Base-by-base conservation (phyloP, 1,140 invertebrate species). In the Nephila pilipes region DNA sequence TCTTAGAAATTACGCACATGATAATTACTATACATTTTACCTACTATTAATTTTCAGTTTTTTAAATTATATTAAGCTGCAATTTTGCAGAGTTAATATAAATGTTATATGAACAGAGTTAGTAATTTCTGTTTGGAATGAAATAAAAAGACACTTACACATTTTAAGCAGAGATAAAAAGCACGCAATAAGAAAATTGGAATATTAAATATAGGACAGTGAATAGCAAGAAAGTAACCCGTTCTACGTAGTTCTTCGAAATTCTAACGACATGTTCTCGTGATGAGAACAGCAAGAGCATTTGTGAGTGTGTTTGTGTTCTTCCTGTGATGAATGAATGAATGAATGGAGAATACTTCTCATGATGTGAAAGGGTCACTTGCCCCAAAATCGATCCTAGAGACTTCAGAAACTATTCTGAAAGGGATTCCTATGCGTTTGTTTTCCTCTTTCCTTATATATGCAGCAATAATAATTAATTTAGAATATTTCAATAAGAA, bases 251-350 rank as follows among this genome's bases (percentile, higher is more conserved):
- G 6, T 75, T 75, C 69, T 75, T 36, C 2, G 29, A 75, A 75
- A 75, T 75, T 75, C 29, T 75, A 32, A 75, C 69, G 69, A 75
- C 14, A 18, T 36, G 14, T 36, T 75, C 29, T 36, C 69, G 69
- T 36, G 69, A 75, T 75, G 69, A 20, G 29, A 75, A 75, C 14
- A 16, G 1, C 16, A 1, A 32, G 29, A 32, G 29, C 36, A 32
- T 14, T 25, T 20, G n/a, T n/a, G n/a, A 25, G 22, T 6, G 36
- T 18, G 32, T 75, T 75, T 75, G 18, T 6, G 22, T 63, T 63
- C 60, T 63, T 63, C n/a, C 60, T 65, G 32, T 75, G 36, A 75
- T 75, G 69, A 75, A 75, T 75, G 69, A 75, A 36, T 36, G 29
- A 3, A n/a, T n/a, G 63, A 10, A 4, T 65, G 12, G 63, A 29